Percentiles rank a stretch among this genome's conserved stretches.
phyloP scores from a whole-genome alignment of 1,140 invertebrate species.

The Zophobas morio region DNA sequence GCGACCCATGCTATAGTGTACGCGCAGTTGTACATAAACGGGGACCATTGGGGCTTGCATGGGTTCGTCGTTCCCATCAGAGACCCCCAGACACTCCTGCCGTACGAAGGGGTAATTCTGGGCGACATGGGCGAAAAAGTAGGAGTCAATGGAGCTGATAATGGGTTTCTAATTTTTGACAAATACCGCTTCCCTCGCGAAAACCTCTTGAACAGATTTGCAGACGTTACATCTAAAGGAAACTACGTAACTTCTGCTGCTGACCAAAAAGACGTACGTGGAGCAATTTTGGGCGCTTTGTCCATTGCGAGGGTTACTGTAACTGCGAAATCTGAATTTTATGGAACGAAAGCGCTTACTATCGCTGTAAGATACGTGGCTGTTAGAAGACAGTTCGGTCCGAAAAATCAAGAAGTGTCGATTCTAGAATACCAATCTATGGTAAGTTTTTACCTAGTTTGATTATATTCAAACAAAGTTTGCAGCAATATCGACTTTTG shows the following conservation, averaged over 20 bases:
- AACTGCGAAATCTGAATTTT: constrained; percentile 79
- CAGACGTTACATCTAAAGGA: constrained; percentile 89
- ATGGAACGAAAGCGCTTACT: constrained; percentile 80
- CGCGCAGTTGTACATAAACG: too few species aligned
- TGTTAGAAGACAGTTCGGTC: constrained; percentile 90
- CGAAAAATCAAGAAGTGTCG: constrained; percentile 80
- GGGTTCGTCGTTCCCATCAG: too few species aligned
- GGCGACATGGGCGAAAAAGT: too few species aligned
- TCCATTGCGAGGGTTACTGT: constrained; percentile 86
- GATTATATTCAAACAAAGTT: neutral
- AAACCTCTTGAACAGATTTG: constrained; percentile 88
- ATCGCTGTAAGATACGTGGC: constrained; percentile 94
- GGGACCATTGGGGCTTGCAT: too few species aligned
- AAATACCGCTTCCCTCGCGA: constrained; percentile 87
- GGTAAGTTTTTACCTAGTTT: constrained; percentile 69
- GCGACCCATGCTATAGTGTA: too few species aligned
- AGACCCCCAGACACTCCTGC: too few species aligned
- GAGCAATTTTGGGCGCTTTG: constrained; percentile 86
- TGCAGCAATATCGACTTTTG: constrained; percentile 91
- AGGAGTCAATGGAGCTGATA: too few species aligned
- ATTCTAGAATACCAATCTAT: constrained; percentile 94
- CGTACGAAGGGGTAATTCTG: too few species aligned
- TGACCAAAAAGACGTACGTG: constrained; percentile 83
- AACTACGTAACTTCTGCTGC: constrained; percentile 84
- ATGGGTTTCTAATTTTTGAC: constrained; percentile 90